Percentiles rank a stretch among this genome's conserved stretches.
Conservation (phyloP, 1,140 invertebrate species). For the Melanaphis sacchari region DNA sequence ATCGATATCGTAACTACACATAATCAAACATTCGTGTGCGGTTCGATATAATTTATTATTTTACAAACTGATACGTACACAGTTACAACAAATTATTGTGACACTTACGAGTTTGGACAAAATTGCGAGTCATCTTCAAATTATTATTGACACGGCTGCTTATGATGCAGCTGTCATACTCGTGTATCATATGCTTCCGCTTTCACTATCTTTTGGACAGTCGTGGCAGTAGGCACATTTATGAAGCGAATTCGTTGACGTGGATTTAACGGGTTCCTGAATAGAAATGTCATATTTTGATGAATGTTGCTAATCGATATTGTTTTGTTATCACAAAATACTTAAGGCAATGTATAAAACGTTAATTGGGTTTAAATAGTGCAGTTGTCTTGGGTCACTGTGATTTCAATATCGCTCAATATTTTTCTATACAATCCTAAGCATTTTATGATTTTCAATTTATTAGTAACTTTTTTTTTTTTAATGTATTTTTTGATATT, state of each 20-base stretch:
- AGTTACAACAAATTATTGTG: neutral
- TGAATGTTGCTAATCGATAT: neutral
- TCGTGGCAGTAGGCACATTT: neutral
- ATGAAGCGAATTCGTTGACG: neutral
- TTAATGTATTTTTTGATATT: neutral
- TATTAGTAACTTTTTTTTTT: neutral
- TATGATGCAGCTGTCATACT: neutral
- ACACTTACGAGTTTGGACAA: neutral
- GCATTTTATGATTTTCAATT: neutral
- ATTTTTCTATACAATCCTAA: neutral
- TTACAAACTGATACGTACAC: neutral
- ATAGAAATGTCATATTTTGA: slow-evolving; percentile 6
- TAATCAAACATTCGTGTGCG: neutral
- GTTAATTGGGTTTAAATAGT: neutral
- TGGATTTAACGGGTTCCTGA: neutral
- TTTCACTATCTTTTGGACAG: neutral
- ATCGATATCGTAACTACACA: neutral
- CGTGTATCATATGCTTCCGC: neutral
- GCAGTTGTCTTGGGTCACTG: neutral
- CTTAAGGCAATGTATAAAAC: neutral
- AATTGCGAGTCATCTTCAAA: neutral
- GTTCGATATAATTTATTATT: neutral
- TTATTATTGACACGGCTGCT: neutral
- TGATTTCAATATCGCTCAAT: neutral
- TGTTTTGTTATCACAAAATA: neutral